phyloP scores from a whole-genome alignment of 2,888 invertebrate species.

The Isoperla grammatica region DNA sequence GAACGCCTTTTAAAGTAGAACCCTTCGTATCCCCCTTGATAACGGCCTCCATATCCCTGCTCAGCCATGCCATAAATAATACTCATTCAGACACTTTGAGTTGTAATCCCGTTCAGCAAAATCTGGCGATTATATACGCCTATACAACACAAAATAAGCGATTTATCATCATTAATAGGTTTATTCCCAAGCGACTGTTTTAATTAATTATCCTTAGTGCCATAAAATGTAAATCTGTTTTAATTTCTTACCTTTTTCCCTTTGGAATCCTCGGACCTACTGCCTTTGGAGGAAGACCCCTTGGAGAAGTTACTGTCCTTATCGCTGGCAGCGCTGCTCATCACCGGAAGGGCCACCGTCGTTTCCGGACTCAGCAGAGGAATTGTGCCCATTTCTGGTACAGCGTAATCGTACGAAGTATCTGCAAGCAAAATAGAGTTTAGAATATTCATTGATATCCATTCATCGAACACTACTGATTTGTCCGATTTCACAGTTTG shows the following conservation, averaged over 20 bases:
- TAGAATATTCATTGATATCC: too few species aligned
- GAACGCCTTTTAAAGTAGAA: slow-evolving; percentile 19
- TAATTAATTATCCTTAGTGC: neutral
- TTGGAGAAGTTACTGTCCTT: slow-evolving; percentile 47
- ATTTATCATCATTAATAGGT: slow-evolving; percentile 16
- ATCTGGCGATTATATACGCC: slow-evolving; percentile 7
- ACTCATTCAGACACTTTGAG: slow-evolving; percentile 16
- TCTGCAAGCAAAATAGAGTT: slow-evolving; percentile 50
- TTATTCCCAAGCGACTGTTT: neutral
- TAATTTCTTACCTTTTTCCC: slow-evolving; percentile 46
- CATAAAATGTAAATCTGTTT: neutral
- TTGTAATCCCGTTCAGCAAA: neutral
- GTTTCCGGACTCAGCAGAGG: slow-evolving; percentile 56
- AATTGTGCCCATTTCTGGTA: slow-evolving; percentile 66
- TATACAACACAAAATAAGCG: neutral
- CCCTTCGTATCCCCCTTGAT: neutral
- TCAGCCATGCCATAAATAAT: slow-evolving; percentile 25
- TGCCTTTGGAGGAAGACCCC: slow-evolving; percentile 39
- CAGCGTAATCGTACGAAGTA: slow-evolving; percentile 71
- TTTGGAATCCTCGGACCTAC: slow-evolving; percentile 40
- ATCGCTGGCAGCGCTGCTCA: slow-evolving; percentile 42
- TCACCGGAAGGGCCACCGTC: slow-evolving; percentile 39
- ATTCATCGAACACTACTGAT: too few species aligned
- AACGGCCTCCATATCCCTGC: slow-evolving; percentile 17
- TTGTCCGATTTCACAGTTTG: too few species aligned